A percentile compares a stretch with the other conserved stretches of the same genome.
Conservation (phyloP, 2,113 vertebrate genomes). For the Pseudopipra pipra region DNA sequence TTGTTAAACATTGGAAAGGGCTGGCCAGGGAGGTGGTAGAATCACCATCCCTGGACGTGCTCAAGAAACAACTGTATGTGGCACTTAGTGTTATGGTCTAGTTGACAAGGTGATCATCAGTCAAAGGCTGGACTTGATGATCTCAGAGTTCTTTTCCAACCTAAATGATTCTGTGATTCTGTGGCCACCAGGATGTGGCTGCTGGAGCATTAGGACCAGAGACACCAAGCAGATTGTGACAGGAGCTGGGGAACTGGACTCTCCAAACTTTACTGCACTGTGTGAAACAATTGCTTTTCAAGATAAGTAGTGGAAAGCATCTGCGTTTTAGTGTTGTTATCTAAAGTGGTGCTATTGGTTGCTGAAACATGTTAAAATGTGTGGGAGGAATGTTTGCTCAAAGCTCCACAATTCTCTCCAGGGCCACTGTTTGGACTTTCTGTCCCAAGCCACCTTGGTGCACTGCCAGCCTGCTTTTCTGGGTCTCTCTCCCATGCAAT, state of each 20-base stretch:
- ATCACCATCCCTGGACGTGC: background rate
- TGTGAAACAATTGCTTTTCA: background rate
- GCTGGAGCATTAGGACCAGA: background rate
- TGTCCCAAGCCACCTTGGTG: fast-evolving
- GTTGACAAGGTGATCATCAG: background rate
- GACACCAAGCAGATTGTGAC: background rate
- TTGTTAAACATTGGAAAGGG: background rate
- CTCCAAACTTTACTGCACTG: background rate
- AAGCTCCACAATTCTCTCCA: background rate
- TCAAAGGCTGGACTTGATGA: background rate
- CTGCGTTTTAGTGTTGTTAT: background rate
- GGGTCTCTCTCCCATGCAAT: background rate
- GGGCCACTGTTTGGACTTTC: fast-evolving
- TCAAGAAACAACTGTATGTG: background rate
- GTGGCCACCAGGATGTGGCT: fast-evolving
- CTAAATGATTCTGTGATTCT: background rate
- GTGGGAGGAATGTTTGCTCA: background rate
- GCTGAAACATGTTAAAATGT: background rate
- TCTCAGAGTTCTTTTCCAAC: background rate
- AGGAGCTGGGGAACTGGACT: fast-evolving
- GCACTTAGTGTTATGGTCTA: background rate
- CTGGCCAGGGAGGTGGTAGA: background rate
- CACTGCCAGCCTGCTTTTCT: background rate
- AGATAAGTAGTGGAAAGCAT: background rate
- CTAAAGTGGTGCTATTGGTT: background rate